phyloP scores from a whole-genome alignment of 2,797 vertebrate genomes.

The Merluccius polli region DNA sequence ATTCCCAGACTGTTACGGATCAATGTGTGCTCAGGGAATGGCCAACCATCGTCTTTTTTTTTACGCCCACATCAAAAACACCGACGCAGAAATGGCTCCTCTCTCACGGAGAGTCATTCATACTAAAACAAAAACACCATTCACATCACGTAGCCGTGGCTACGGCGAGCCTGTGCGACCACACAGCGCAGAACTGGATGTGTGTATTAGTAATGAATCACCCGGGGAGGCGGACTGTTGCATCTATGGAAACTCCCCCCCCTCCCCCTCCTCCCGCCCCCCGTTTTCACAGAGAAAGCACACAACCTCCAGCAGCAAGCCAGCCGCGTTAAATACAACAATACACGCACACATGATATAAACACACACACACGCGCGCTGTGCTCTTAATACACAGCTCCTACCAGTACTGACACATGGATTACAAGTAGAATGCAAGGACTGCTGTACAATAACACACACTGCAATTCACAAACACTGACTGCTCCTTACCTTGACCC shows the following conservation, averaged over 20 bases:
- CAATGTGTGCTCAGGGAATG: constrained; percentile 15
- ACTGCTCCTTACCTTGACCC: constrained; percentile 2
- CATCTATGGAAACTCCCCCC: constrained; percentile 52
- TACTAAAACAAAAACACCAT: constrained; percentile 64
- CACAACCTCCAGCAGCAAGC: constrained; percentile 37
- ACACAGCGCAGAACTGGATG: constrained; percentile 60
- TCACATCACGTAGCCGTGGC: constrained; percentile 65
- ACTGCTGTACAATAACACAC: neutral
- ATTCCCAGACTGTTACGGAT: neutral
- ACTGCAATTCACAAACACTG: neutral
- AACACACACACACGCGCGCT: neutral
- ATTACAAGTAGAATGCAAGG: too few relatives aligned
- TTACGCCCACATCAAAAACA: constrained; percentile 25
- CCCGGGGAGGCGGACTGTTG: constrained; percentile 66
- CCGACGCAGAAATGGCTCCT: constrained; percentile 45
- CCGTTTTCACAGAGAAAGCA: constrained; percentile 52
- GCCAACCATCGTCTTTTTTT: neutral
- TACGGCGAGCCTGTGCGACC: constrained; percentile 61
- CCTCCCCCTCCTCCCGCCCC: constrained; percentile 20
- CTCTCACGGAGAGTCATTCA: constrained; percentile 59
- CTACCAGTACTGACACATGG: neutral
- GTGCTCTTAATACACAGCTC: neutral
- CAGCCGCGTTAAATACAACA: constrained; percentile 12
- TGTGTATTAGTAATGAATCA: constrained; percentile 66
- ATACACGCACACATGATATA: neutral